Conservation (phyloP, 2,888 invertebrate genomes). For the Pristionchus exspectatus region DNA sequence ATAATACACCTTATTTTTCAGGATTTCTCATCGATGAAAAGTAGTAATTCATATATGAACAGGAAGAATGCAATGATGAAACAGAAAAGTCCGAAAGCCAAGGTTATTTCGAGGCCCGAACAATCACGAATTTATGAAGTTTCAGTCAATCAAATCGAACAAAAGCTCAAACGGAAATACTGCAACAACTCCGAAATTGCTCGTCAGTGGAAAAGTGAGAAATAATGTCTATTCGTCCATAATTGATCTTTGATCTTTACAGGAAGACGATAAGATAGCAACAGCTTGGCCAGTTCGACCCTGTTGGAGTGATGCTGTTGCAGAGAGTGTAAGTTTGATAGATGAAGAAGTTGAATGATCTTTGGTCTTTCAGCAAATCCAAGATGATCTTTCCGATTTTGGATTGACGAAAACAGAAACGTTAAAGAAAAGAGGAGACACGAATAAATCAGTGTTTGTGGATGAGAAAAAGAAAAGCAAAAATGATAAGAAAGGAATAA, state of each 20-base stretch:
- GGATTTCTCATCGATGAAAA: background rate
- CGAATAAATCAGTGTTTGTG: background rate
- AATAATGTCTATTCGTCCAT: background rate
- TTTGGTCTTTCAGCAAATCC: background rate
- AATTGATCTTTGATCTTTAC: conserved; percentile 1
- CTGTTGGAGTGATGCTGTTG: background rate
- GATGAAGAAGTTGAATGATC: background rate
- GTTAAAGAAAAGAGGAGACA: background rate
- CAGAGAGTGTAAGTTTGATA: background rate
- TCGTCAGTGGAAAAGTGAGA: background rate
- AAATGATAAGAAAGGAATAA: background rate
- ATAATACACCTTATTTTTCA: background rate
- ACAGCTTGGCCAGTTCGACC: background rate
- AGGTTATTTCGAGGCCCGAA: background rate
- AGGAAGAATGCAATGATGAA: background rate
- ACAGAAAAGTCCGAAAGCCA: background rate
- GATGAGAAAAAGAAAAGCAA: background rate
- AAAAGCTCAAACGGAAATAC: background rate
- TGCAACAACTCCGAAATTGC: background rate
- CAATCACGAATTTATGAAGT: background rate
- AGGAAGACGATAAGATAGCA: background rate
- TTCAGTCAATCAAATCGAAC: background rate
- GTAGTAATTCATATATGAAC: background rate
- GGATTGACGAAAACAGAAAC: background rate
- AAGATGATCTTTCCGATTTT: background rate